Evolutionary conservation across 2,113 vertebrate species (phyloP).

Genomic region (Triplophysa dalaica): DNA sequence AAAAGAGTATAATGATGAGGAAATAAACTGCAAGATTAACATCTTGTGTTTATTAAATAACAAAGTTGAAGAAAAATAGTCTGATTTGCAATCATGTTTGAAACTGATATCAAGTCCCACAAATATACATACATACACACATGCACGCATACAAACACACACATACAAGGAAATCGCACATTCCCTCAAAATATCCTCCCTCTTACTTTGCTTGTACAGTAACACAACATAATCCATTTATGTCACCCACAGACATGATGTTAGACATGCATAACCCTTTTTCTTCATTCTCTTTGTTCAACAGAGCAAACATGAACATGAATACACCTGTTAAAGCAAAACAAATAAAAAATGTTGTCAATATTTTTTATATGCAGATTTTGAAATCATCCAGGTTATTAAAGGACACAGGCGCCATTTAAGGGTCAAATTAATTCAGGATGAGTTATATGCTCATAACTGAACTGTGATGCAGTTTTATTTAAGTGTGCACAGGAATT

Average conservation of each 20-base stretch:
- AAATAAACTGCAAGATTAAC: neutral
- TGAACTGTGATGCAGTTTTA: neutral
- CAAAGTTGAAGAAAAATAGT: neutral
- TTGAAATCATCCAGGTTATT: neutral
- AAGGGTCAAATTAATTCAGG: no score
- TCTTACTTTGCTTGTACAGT: constrained; percentile 24
- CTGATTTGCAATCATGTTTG: neutral
- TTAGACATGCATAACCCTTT: neutral
- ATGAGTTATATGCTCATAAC: no score
- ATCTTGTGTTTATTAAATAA: neutral
- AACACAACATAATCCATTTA: constrained; percentile 50
- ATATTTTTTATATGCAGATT: neutral
- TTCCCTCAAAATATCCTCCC: neutral
- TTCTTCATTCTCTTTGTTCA: constrained; percentile 27
- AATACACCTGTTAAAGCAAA: neutral
- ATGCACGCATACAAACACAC: neutral
- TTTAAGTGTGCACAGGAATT: neutral
- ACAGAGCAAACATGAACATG: constrained; percentile 9
- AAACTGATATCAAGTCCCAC: no score
- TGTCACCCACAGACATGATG: constrained; percentile 27
- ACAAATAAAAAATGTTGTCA: neutral
- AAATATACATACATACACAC: neutral
- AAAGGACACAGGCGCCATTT: no score
- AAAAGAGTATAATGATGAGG: neutral
- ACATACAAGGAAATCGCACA: neutral